Evolutionary conservation across 2,113 vertebrate species (phyloP).

Genomic region (Myocastor coypus): DNA sequence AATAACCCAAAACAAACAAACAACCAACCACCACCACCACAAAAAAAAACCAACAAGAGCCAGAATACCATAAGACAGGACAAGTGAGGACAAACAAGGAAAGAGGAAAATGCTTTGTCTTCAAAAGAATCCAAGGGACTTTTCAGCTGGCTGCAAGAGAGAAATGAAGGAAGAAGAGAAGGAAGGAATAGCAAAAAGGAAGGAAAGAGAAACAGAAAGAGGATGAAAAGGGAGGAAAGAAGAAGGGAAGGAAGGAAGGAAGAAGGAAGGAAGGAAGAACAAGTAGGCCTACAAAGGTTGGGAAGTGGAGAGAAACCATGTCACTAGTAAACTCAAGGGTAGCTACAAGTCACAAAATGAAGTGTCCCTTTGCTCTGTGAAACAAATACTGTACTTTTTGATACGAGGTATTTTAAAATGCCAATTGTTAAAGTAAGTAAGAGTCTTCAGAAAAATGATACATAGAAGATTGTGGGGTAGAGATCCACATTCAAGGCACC

Average conservation of each 20-base stretch:
- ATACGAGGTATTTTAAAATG: background rate
- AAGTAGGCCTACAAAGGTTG: background rate
- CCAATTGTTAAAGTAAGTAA: background rate
- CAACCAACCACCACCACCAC: too few species aligned
- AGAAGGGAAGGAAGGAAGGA: background rate
- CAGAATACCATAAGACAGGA: rapidly evolving
- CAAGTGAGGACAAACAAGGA: rapidly evolving
- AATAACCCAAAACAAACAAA: too few species aligned
- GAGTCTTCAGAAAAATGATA: background rate
- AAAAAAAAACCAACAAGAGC: background rate
- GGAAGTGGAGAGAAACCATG: too few species aligned
- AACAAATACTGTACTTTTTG: background rate
- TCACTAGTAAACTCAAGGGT: background rate
- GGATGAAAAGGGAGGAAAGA: too few species aligned
- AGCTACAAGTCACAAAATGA: background rate
- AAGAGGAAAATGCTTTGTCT: too few species aligned
- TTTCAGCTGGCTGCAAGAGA: background rate
- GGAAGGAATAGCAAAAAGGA: too few species aligned
- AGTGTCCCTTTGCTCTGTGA: background rate
- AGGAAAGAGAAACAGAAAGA: rapidly evolving
- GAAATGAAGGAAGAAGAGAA: background rate
- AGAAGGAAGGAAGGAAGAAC: background rate
- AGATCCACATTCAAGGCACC: rapidly evolving
- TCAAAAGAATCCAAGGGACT: background rate
- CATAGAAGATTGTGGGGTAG: rapidly evolving